Percentiles rank a stretch among this genome's conserved stretches.
phyloP scores from a whole-genome alignment of 2,797 vertebrate genomes.

The Psittacula derbiana region DNA sequence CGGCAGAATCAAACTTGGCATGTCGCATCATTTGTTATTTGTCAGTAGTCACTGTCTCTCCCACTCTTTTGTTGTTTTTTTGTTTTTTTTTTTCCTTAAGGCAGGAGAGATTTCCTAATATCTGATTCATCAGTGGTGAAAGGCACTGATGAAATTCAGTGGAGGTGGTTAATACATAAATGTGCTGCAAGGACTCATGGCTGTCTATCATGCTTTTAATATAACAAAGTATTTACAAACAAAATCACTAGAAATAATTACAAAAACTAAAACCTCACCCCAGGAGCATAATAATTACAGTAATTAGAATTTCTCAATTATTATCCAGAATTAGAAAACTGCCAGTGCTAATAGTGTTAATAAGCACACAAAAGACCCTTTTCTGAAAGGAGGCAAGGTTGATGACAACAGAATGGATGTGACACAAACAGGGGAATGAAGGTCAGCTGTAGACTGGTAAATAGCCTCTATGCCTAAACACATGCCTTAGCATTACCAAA shows the following conservation, averaged over 20 bases:
- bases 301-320: slow-evolving; percentile 56
- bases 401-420: not conserved
- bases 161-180: slow-evolving; percentile 4
- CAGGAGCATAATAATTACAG: slow-evolving; percentile 38
- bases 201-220: slow-evolving; percentile 18
- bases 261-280: slow-evolving; percentile 43
- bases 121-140: slow-evolving; percentile 16
- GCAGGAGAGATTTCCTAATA: slow-evolving; percentile 14
- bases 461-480: rapidly evolving
- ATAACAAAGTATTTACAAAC: slow-evolving; percentile 14
- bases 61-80: not conserved
- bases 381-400: not conserved
- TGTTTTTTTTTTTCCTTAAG: not conserved
- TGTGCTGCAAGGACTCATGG: not conserved
- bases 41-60: not conserved
- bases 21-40: slow-evolving; percentile 6
- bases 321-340: slow-evolving; percentile 45
- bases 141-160: not conserved
- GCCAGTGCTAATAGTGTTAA: slow-evolving; percentile 54
- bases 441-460: not conserved
- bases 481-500: not conserved
- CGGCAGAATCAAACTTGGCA: not conserved
- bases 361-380: slow-evolving; percentile 19
- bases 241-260: slow-evolving; percentile 22
- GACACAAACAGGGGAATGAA: not conserved